Percentiles rank a stretch among this genome's conserved stretches.
Evolutionary conservation across 2,888 invertebrate species (phyloP).

Genomic region (Stenurella melanura): DNA sequence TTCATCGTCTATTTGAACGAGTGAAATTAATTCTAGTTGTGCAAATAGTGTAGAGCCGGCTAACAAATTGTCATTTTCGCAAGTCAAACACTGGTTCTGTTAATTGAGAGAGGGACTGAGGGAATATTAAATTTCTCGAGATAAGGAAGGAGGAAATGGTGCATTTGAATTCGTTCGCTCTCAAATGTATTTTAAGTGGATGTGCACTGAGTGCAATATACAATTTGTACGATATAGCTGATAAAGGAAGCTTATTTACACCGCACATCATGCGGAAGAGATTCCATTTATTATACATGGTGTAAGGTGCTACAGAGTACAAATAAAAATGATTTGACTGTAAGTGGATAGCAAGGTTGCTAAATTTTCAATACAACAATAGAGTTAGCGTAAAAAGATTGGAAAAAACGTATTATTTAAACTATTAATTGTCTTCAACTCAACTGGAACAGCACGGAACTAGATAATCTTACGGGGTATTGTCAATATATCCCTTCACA

Average conservation of each 20-base stretch:
- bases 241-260: not conserved
- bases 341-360: too few relatives aligned
- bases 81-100: conserved; percentile 53
- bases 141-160: not conserved
- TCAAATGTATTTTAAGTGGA: conserved; percentile 9
- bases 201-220: not conserved
- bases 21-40: conserved; percentile 38
- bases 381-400: too few relatives aligned
- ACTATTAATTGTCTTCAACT: too few relatives aligned
- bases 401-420: too few relatives aligned
- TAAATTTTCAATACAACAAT: too few relatives aligned
- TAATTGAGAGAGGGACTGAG: conserved; percentile 52
- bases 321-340: too few relatives aligned
- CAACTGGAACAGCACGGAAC: too few relatives aligned
- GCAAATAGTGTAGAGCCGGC: conserved; percentile 29
- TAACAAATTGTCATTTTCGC: conserved; percentile 55
- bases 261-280: too few relatives aligned
- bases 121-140: conserved; percentile 46
- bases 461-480: too few relatives aligned
- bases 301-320: too few relatives aligned
- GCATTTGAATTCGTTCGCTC: conserved; percentile 19
- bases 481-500: too few relatives aligned
- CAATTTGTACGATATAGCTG: not conserved
- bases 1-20: conserved; percentile 27
- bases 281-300: too few relatives aligned